These are phyloP conservation scores for Platyrinchus mystaceus DNA, from an alignment of 2,797 vertebrate species.

Conservation along the genomic window DNA sequence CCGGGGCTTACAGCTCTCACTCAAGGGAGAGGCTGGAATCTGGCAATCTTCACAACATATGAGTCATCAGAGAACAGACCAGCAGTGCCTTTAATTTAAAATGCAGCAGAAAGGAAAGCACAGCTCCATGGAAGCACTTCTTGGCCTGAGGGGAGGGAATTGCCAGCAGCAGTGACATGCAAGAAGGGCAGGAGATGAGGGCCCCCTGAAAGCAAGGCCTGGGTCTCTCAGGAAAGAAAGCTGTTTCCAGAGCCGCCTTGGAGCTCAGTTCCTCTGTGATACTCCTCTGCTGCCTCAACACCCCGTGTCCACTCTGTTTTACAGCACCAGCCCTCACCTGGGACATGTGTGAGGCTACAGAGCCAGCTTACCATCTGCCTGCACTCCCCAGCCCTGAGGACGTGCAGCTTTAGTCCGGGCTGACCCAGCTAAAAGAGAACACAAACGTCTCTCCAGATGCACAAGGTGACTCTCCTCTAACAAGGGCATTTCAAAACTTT, in stretches of 20 bases:
- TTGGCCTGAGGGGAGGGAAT: not conserved
- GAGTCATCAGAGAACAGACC: not conserved
- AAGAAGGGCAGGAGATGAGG: not conserved
- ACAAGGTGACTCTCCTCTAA: not conserved
- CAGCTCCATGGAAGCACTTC: not conserved
- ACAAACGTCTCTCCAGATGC: not conserved
- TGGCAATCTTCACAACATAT: not conserved
- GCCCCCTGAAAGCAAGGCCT: not conserved
- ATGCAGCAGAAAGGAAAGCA: not conserved
- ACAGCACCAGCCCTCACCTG: not conserved
- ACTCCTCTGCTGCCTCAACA: not conserved
- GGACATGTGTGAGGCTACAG: accelerated
- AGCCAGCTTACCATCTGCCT: not conserved
- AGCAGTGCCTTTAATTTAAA: not conserved
- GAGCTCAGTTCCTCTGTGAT: not conserved
- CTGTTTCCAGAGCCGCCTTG: not conserved
- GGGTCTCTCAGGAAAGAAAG: not conserved
- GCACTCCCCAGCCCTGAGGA: not conserved
- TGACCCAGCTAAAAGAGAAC: not conserved
- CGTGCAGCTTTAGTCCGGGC: not conserved
- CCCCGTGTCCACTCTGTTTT: not conserved
- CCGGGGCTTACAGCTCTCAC: not conserved
- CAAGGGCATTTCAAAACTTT: not conserved
- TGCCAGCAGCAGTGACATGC: not conserved
- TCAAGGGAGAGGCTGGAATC: not conserved